Evolutionary conservation across 2,797 vertebrate genomes (phyloP), one percentile per base, ranked within the genome.

Genomic region (Myotis pilosus): DNA sequence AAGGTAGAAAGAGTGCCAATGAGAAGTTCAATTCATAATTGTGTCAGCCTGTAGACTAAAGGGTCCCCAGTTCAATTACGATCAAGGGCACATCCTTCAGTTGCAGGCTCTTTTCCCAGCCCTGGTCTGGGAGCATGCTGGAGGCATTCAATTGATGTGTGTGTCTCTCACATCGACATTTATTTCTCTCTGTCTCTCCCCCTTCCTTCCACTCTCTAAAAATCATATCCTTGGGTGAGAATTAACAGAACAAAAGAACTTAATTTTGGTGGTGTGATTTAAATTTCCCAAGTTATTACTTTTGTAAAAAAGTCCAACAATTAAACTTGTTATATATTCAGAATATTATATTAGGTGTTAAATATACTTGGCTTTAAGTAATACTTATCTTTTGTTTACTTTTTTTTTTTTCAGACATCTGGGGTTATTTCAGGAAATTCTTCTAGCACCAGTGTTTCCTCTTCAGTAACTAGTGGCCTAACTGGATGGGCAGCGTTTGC

Each of bases 401-500:
- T 38, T 38, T 38, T 38, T 38, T 38, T 38, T 38, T 6, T 6
- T 1, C 38, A 60, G 99, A 97, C 98, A 30, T 99, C 99, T 30
- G 97, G 99, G 19, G 98, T 98, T 41, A 93, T 98, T 89, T 99
- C 99, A 10, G 99, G 98, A 94, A 99, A 98, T 96, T 99, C 99
- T 17, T 98, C 99, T 96, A 97, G 96, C 97, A 97, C 98, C 94
- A 98, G 96, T 60, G 97, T 98, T 89, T 98, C 99, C 68, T 98
- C 98, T 81, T 98, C 99, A 49, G 98, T 98, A 64, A 97, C 98
- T 51, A 99, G 99, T 87, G 99, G 99, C 88, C 99, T 99, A 55
- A 99, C 99, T 15, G 99, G 99, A 82, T 99, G 99, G 99, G 99
- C 99, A 76, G 99, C 99, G 12, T 99, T 99, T 96, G 99, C 98